Conservation (phyloP, 2,888 invertebrate genomes). For the Scaptomyza polygonia region DNA sequence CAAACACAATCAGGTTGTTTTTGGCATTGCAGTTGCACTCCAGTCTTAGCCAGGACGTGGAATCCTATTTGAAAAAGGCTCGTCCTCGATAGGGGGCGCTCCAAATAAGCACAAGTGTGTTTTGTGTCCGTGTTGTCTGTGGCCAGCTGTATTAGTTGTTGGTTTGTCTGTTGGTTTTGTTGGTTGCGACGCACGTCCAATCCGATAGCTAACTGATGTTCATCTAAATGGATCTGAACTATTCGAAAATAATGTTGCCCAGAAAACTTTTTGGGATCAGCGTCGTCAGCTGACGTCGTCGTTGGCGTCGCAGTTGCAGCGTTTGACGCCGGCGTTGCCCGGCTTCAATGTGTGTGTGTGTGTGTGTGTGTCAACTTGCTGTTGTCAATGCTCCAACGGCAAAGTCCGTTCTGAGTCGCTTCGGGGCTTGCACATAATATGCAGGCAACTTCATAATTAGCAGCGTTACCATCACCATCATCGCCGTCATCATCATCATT, state of each 20-base stretch:
- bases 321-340: slow-evolving; percentile 58
- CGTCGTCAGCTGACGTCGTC: slow-evolving; percentile 29
- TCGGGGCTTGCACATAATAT: slow-evolving; percentile 73
- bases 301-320: slow-evolving; percentile 43
- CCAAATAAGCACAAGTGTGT: slow-evolving; percentile 14
- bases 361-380: slow-evolving; percentile 47
- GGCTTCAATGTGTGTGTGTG: slow-evolving; percentile 15
- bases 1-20: slow-evolving; percentile 1
- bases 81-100: slow-evolving; percentile 1
- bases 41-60: slow-evolving; percentile 11
- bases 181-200: slow-evolving; percentile 81
- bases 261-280: slow-evolving; percentile 82
- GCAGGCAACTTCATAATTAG: slow-evolving; percentile 71
- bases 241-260: slow-evolving; percentile 84
- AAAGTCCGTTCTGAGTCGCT: slow-evolving; percentile 72
- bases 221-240: slow-evolving; percentile 84
- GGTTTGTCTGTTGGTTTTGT: slow-evolving; percentile 18
- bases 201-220: slow-evolving; percentile 84
- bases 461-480: slow-evolving; percentile 20
- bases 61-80: slow-evolving; percentile 9
- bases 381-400: slow-evolving; percentile 72
- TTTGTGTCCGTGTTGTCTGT: slow-evolving; percentile 18
- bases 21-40: slow-evolving; percentile 8
- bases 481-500: slow-evolving; percentile 38
- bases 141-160: slow-evolving; percentile 14